A percentile compares a stretch with the other conserved stretches of the same genome.
These are phyloP conservation scores for Heliconius nattereri DNA, from an alignment of 1,140 invertebrate species.

Conservation along the genomic window DNA sequence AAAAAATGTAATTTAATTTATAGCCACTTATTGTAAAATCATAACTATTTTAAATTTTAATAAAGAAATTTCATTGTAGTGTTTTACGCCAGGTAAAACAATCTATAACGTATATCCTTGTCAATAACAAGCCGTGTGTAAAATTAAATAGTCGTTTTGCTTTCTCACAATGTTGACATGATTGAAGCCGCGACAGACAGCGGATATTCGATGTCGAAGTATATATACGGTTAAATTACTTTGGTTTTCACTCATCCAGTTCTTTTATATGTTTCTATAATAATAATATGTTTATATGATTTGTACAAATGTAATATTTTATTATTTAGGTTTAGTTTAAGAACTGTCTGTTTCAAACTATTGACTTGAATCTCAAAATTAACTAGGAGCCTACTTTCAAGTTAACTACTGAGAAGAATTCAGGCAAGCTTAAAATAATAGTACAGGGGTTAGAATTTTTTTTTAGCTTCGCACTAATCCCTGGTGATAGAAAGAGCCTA, in stretches of 20 bases:
- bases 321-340: no score
- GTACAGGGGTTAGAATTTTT: no score
- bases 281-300: no score
- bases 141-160: slow-evolving; percentile 35
- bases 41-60: background rate
- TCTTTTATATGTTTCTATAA: background rate
- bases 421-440: no score
- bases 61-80: background rate
- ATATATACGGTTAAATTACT: slow-evolving; percentile 10
- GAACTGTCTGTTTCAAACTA: no score
- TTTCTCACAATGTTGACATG: slow-evolving; percentile 9
- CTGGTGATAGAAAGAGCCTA: no score
- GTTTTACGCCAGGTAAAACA: background rate
- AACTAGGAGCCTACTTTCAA: no score
- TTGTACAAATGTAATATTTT: no score
- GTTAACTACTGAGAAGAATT: no score
- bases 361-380: no score
- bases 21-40: background rate
- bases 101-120: background rate
- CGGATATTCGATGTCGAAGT: slow-evolving; percentile 12
- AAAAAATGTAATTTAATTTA: no score
- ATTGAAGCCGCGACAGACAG: slow-evolving; percentile 15
- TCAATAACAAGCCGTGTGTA: slow-evolving; percentile 30
- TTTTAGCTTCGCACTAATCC: no score
- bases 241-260: background rate